phyloP scores from a whole-genome alignment of 2,888 invertebrate genomes.

The Pristionchus japonicus region DNA sequence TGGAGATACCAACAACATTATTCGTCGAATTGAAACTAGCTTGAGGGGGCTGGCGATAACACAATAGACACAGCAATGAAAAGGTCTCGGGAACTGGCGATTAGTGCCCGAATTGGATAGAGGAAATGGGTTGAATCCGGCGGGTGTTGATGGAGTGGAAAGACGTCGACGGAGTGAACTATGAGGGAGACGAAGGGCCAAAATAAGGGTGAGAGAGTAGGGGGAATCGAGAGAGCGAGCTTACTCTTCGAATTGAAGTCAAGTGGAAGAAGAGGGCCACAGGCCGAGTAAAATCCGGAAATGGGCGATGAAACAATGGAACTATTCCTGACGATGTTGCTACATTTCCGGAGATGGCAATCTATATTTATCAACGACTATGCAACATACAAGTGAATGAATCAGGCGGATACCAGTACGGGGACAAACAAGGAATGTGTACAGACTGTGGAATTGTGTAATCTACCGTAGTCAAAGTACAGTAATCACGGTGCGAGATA shows the following conservation, averaged over 20 bases:
- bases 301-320: conserved; percentile 17
- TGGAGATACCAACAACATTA: neutral
- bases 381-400: neutral
- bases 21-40: neutral
- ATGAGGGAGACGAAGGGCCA: neutral
- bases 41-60: neutral
- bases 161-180: conserved; percentile 24
- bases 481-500: neutral
- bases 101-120: neutral
- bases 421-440: neutral
- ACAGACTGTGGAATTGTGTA: neutral
- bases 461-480: neutral
- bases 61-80: neutral
- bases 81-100: neutral
- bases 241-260: conserved; percentile 22
- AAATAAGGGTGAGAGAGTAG: neutral
- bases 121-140: conserved; percentile 26
- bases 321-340: neutral
- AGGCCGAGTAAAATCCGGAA: conserved; percentile 1
- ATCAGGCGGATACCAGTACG: neutral
- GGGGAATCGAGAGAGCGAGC: neutral
- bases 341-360: neutral
- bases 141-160: conserved; percentile 2
- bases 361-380: neutral
- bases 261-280: neutral